These are phyloP conservation scores for Scomber japonicus DNA, from an alignment of 2,113 vertebrate species.

Conservation along the genomic window DNA sequence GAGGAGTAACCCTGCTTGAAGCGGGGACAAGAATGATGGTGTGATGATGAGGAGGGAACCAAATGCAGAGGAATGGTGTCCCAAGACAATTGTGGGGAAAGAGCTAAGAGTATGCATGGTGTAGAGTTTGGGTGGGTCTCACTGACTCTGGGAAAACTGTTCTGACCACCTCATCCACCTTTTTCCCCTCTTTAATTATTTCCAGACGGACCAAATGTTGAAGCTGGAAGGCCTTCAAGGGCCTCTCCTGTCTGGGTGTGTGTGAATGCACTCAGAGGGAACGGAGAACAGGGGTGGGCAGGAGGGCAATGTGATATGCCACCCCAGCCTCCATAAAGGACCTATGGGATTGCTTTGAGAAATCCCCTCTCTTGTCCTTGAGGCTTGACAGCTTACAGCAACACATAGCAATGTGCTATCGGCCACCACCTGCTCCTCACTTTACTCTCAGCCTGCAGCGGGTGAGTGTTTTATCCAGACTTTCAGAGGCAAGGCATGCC, in stretches of 20 bases:
- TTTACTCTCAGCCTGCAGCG: conserved; percentile 5
- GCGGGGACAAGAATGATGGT: neutral
- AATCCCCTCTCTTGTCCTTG: conserved; percentile 36
- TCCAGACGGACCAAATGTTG: conserved; percentile 44
- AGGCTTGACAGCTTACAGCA: conserved; percentile 8
- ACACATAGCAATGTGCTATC: neutral
- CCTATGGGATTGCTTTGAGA: conserved; percentile 30
- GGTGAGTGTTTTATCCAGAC: conserved; percentile 26
- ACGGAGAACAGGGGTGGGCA: conserved; percentile 30
- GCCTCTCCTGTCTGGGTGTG: conserved; percentile 38
- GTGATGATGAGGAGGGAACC: conserved; percentile 6
- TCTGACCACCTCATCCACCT: conserved; percentile 40
- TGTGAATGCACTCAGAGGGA: conserved; percentile 32
- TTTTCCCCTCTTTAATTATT: conserved; percentile 39
- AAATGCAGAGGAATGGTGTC: conserved; percentile 2
- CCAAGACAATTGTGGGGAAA: conserved; percentile 2
- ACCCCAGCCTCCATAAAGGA: conserved; percentile 16
- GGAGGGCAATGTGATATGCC: conserved; percentile 35
- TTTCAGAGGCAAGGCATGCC: conserved; percentile 36
- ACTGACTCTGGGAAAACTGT: conserved; percentile 46
- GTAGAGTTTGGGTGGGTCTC: conserved; percentile 33
- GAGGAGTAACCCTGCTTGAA: neutral
- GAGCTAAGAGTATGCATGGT: conserved; percentile 5
- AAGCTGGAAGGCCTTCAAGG: conserved; percentile 46
- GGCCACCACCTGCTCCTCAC: conserved; percentile 5